A percentile compares a stretch with the other conserved stretches of the same genome.
Conservation (phyloP, 2,888 invertebrate species). For the Melanostoma mellinum region DNA sequence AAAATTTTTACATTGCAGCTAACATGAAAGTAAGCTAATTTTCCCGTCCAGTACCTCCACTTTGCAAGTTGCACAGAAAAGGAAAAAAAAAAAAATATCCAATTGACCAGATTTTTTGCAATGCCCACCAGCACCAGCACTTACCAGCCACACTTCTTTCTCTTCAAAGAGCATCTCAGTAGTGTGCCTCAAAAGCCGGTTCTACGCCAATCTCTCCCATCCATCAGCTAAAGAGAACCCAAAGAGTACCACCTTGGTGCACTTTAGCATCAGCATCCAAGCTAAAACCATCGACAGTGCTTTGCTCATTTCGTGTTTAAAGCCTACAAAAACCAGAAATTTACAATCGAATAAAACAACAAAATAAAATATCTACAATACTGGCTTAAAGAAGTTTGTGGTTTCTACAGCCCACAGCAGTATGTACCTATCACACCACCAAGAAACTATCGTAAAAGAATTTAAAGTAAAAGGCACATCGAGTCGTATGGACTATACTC, state of each 20-base stretch:
- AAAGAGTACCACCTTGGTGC: slow-evolving; percentile 59
- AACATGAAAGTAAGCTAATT: slow-evolving; percentile 36
- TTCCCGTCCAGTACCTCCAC: slow-evolving; percentile 52
- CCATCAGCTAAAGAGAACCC: slow-evolving; percentile 37
- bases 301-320: slow-evolving; percentile 67
- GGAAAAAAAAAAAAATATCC: slow-evolving; percentile 6
- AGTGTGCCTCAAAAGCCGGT: slow-evolving; percentile 59
- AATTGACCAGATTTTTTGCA: slow-evolving; percentile 25
- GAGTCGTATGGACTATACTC: slow-evolving; percentile 16
- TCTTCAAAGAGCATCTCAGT: slow-evolving; percentile 56
- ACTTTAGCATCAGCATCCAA: slow-evolving; percentile 61
- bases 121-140: slow-evolving; percentile 27
- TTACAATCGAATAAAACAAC: slow-evolving; percentile 52
- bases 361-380: slow-evolving; percentile 29
- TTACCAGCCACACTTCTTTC: slow-evolving; percentile 39
- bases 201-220: slow-evolving; percentile 33
- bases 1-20: slow-evolving; percentile 18
- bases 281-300: slow-evolving; percentile 46
- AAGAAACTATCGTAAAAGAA: slow-evolving; percentile 51
- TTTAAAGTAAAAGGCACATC: slow-evolving; percentile 67
- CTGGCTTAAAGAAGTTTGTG: slow-evolving; percentile 43
- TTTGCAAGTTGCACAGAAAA: slow-evolving; percentile 35
- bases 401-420: slow-evolving; percentile 50
- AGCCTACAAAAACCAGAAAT: slow-evolving; percentile 70
- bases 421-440: slow-evolving; percentile 22